Evolutionary conservation across 1,140 invertebrate species (phyloP).

Genomic region (Philaenus spumarius): DNA sequence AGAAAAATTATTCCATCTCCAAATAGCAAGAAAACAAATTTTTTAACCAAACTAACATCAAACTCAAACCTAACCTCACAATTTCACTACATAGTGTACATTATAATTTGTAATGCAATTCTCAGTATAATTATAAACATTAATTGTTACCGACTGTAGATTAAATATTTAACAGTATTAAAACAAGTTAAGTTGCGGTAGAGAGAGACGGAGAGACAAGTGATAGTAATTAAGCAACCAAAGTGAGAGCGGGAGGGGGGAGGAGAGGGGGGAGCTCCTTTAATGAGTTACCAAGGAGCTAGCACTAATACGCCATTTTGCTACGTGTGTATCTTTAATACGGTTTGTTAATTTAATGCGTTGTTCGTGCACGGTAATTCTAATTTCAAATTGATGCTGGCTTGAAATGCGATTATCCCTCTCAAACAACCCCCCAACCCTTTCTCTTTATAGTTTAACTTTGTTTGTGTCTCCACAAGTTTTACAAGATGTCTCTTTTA

Average conservation of each 20-base stretch:
- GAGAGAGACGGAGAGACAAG: background rate
- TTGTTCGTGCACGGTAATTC: slow-evolving; percentile 14
- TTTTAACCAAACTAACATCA: too few species aligned
- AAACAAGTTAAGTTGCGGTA: background rate
- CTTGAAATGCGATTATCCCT: slow-evolving; percentile 11
- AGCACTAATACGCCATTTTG: slow-evolving; percentile 1
- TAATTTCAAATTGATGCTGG: slow-evolving; percentile 18
- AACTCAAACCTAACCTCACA: too few species aligned
- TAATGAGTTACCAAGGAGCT: slow-evolving; percentile 22
- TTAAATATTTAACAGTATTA: background rate
- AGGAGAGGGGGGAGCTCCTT: slow-evolving; percentile 15
- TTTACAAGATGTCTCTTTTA: slow-evolving; percentile 1
- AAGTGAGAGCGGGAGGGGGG: slow-evolving; percentile 1
- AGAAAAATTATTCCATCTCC: too few species aligned
- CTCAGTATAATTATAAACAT: too few species aligned
- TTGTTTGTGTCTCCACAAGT: background rate
- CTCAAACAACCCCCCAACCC: background rate
- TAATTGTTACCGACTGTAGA: too few species aligned
- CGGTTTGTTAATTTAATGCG: slow-evolving; percentile 26
- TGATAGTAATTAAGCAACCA: slow-evolving; percentile 13
- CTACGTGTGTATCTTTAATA: slow-evolving; percentile 24
- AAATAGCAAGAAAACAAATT: too few species aligned
- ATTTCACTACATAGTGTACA: too few species aligned
- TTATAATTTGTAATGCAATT: too few species aligned
- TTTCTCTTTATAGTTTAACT: too few species aligned